Conservation (phyloP, 2,888 invertebrate genomes). For the Troides oblongomaculatus region DNA sequence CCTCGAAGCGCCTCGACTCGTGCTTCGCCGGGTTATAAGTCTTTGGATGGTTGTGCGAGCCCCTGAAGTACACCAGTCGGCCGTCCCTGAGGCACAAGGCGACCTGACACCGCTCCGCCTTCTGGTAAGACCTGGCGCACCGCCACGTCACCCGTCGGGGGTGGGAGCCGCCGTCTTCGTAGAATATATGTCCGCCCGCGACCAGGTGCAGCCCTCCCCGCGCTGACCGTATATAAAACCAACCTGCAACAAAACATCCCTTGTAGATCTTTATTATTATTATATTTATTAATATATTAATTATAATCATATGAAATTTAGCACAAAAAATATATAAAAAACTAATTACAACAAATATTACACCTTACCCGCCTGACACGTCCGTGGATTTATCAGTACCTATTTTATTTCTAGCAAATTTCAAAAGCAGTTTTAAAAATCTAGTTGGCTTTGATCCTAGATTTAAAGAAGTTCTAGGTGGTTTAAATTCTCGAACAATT, state of each 20-base stretch:
- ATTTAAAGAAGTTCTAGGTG: slow-evolving; percentile 53
- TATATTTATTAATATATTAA: background rate
- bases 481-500: slow-evolving; percentile 39
- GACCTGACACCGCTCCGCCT: slow-evolving; percentile 73
- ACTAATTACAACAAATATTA: background rate
- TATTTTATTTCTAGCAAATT: slow-evolving; percentile 26
- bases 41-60: slow-evolving; percentile 69
- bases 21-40: slow-evolving; percentile 73
- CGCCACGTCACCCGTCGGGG: slow-evolving; percentile 74
- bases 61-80: slow-evolving; percentile 72
- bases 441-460: slow-evolving; percentile 25
- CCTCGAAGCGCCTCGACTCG: slow-evolving; percentile 69
- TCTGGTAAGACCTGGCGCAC: slow-evolving; percentile 74
- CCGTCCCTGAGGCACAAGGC: slow-evolving; percentile 73
- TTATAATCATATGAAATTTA: background rate
- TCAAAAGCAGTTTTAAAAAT: slow-evolving; percentile 17
- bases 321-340: background rate
- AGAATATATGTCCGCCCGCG: slow-evolving; percentile 74
- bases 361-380: background rate
- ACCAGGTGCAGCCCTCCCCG: slow-evolving; percentile 73
- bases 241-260: slow-evolving; percentile 58
- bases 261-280: slow-evolving; percentile 12
- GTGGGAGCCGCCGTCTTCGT: slow-evolving; percentile 75
- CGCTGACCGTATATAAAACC: slow-evolving; percentile 76
- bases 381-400: background rate